Base-by-base conservation (phyloP, 2,888 invertebrate genomes). In the Melieria omissa region DNA sequence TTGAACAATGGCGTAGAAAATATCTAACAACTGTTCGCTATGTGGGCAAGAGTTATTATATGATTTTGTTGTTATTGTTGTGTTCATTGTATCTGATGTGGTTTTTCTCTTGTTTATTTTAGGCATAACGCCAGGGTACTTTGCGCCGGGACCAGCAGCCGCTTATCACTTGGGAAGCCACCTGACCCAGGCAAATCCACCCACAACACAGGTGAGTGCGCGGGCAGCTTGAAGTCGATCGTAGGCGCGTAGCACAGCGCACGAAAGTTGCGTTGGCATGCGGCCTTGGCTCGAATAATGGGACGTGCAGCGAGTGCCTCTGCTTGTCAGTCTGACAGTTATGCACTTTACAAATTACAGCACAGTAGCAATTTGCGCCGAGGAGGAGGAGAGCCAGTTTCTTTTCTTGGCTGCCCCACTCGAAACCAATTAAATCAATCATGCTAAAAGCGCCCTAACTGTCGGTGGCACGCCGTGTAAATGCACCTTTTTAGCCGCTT, bases 101-200 rank as follows among this genome's bases (percentile, higher is more conserved):
- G 1, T 29, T 29, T 29, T 29, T 14, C 7, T 60, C 65, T 67
- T 44, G 29, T 63, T 75, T 72, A 71, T 83, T 83, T 74, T 80
- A 87, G 87, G 87, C 78, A 87, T 87, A 76, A 85, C 87, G 78
- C 87, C 87, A 75, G 85, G 87, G 77, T 87, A 87, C 81, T 87
- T 87, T 78, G 86, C 87, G 73, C 86, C 87, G 75, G 87, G 86
- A 73, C 87, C 86, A 81, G 87, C 87, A 73, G 86, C 86, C 75
- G 86, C 87, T 81, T 87, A 87, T 84, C 87, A 87, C 78, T 83
- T 87, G 83, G 86, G 87, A 81, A 87, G 87, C 79, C 87, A 87
- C 83, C 84, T 87, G 79, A 83, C 85, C 77, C 86, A 87, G 80
- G 80, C 87, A 77, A 86, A 82, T 81, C 79, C 86, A 77, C 85